phyloP scores from a whole-genome alignment of 2,888 invertebrate species.

The Agrochola litura region DNA sequence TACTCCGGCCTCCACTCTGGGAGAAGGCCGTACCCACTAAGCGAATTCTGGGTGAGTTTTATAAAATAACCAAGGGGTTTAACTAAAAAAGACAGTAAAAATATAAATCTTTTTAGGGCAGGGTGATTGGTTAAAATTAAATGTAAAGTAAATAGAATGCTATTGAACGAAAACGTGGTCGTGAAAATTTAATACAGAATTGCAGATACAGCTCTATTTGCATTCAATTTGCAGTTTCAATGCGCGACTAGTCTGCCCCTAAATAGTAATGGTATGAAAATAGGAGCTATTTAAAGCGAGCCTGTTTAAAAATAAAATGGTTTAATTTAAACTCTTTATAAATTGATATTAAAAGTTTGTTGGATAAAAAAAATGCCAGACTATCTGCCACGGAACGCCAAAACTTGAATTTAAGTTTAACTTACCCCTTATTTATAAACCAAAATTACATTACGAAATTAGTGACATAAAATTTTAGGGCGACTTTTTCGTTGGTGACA shows the following conservation, averaged over 20 bases:
- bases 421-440: neutral
- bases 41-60: neutral
- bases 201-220: conserved; percentile 4
- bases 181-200: conserved; percentile 7
- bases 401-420: neutral
- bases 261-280: conserved; percentile 4
- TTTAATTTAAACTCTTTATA: neutral
- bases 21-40: neutral
- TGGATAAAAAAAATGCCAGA: too few species aligned
- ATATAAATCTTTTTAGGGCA: neutral
- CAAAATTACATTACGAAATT: too few species aligned
- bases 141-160: neutral
- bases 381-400: neutral
- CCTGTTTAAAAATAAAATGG: too few species aligned
- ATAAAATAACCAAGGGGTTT: neutral
- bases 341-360: neutral
- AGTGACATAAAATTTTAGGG: too few species aligned
- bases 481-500: too few species aligned
- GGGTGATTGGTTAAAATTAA: neutral
- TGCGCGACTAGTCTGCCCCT: neutral
- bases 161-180: conserved; percentile 7
- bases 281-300: neutral
- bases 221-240: conserved; percentile 30
- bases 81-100: neutral
- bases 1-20: neutral